phyloP scores from a whole-genome alignment of 2,113 vertebrate species.

The Corythaixoides concolor region DNA sequence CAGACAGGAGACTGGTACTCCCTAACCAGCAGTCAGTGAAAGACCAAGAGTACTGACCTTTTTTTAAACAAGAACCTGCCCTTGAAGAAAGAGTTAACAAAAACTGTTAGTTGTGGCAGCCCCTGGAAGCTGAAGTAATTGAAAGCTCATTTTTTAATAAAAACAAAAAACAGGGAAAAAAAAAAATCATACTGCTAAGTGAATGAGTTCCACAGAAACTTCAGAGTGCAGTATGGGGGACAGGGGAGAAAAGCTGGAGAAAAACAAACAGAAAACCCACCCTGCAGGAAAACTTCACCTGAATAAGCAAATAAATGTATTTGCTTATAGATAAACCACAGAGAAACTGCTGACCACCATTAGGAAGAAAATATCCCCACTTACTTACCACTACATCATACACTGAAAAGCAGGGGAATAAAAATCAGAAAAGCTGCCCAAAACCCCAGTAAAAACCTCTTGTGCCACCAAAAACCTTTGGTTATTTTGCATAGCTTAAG shows the following conservation, averaged over 20 bases:
- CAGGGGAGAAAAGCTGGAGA: neutral
- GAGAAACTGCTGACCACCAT: neutral
- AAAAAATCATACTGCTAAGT: neutral
- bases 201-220: neutral
- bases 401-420: neutral
- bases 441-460: neutral
- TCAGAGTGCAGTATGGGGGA: rapidly evolving
- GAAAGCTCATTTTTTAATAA: neutral
- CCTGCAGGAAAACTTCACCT: neutral
- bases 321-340: neutral
- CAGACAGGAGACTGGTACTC: neutral
- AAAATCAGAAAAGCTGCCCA: neutral
- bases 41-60: neutral
- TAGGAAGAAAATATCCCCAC: neutral
- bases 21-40: neutral
- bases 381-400: no score
- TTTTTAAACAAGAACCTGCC: neutral
- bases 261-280: neutral
- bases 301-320: neutral
- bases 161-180: rapidly evolving
- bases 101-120: neutral
- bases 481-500: neutral
- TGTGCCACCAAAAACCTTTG: neutral
- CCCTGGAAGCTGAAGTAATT: neutral
- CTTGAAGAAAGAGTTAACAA: neutral